These are phyloP conservation scores for Margarornis squamiger DNA, from an alignment of 2,797 vertebrate genomes.

Conservation along the genomic window DNA sequence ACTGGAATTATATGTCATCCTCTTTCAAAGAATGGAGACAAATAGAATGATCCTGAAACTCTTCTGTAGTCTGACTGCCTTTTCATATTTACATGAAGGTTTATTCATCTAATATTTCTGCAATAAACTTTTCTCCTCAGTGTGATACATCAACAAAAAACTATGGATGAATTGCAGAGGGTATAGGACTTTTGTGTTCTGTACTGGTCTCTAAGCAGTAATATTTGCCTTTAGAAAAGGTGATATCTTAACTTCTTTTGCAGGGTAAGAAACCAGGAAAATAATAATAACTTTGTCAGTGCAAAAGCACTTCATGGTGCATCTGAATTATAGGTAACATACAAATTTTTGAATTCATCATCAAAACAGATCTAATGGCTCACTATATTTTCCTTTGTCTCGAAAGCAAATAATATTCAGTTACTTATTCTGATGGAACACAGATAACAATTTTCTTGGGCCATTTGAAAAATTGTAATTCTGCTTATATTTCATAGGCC, in stretches of 20 bases:
- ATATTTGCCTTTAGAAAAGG: background rate
- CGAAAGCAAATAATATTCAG: background rate
- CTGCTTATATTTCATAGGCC: background rate
- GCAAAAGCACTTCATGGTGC: background rate
- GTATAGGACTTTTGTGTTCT: background rate
- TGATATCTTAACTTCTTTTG: background rate
- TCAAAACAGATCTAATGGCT: background rate
- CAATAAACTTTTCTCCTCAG: background rate
- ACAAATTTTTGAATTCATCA: background rate
- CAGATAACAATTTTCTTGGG: background rate
- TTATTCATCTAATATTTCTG: background rate
- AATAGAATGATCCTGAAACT: background rate
- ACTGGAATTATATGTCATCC: background rate
- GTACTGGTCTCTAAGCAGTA: background rate
- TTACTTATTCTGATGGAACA: background rate
- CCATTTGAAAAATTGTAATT: background rate
- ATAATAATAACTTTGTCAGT: background rate
- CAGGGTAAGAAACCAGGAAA: background rate
- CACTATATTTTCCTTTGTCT: background rate
- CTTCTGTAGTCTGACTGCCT: background rate
- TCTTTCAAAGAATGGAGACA: background rate
- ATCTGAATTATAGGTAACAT: background rate
- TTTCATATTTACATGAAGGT: background rate
- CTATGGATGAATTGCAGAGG: background rate
- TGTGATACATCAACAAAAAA: background rate